Conservation (phyloP, 2,888 invertebrate genomes). For the Scelioninae gen. 2 region DNA sequence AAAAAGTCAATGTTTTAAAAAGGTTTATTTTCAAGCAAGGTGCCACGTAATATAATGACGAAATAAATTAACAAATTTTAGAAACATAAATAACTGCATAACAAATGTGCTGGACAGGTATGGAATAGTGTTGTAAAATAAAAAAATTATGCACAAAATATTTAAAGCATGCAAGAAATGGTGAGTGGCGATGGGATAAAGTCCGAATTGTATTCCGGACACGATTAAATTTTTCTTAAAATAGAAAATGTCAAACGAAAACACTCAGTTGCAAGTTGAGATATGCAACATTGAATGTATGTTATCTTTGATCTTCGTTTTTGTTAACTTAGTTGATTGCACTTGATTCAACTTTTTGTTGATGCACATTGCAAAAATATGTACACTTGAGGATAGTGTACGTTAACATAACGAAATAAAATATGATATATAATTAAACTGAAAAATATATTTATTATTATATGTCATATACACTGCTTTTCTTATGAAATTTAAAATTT, state of each 20-base stretch:
- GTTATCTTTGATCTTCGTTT: too few relatives aligned
- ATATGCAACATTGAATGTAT: slow-evolving; percentile 13
- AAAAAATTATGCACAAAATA: slow-evolving; percentile 31
- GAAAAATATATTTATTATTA: too few relatives aligned
- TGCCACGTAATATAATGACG: slow-evolving; percentile 4
- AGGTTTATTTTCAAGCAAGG: background rate
- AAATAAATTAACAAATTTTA: slow-evolving; percentile 17
- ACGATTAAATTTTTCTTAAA: slow-evolving; percentile 38
- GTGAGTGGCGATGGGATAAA: slow-evolving; percentile 28
- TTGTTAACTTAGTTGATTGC: too few relatives aligned
- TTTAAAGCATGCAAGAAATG: slow-evolving; percentile 35
- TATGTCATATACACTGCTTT: too few relatives aligned
- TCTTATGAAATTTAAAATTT: too few relatives aligned
- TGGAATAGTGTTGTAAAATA: slow-evolving; percentile 3
- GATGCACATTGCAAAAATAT: too few relatives aligned
- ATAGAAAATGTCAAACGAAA: slow-evolving; percentile 37
- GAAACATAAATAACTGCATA: slow-evolving; percentile 25
- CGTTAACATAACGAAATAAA: too few relatives aligned
- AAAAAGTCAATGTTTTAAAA: background rate
- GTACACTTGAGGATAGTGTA: too few relatives aligned
- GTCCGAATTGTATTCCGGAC: slow-evolving; percentile 32
- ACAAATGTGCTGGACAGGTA: slow-evolving; percentile 5
- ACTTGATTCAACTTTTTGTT: too few relatives aligned
- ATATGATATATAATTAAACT: too few relatives aligned
- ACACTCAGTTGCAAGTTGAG: background rate